phyloP scores from a whole-genome alignment of 2,797 vertebrate genomes.

The Discoglossus pictus region DNA sequence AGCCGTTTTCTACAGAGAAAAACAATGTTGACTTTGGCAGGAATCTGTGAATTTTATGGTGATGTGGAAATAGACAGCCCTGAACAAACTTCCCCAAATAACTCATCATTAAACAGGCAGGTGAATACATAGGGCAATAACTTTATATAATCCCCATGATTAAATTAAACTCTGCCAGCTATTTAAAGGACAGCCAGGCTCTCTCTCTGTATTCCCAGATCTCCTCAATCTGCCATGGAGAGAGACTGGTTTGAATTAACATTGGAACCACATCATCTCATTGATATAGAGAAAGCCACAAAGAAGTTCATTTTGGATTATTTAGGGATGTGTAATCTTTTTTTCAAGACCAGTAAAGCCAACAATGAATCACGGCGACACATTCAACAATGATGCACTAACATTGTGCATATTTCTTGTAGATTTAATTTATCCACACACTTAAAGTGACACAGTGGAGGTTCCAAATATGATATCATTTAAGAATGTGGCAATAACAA shows the following conservation, averaged over 20 bases:
- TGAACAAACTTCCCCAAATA: conserved; percentile 37
- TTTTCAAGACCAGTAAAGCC: neutral
- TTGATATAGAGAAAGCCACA: conserved; percentile 15
- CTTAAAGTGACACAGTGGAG: no score
- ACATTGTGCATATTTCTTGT: conserved; percentile 10
- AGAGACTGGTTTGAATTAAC: conserved; percentile 28
- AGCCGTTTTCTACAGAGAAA: neutral
- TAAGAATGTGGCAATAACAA: no score
- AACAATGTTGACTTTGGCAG: conserved; percentile 26
- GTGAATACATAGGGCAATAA: conserved; percentile 42
- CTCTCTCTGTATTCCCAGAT: neutral
- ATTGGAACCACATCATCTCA: conserved; percentile 29
- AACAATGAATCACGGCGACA: conserved; percentile 16
- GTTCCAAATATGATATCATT: no score
- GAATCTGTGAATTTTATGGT: conserved; percentile 33
- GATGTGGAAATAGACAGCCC: conserved; percentile 16
- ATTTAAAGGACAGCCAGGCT: conserved; percentile 9
- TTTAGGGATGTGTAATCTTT: conserved; percentile 10
- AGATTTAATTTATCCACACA: no score
- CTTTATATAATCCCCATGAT: conserved; percentile 31
- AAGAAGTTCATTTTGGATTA: conserved; percentile 13
- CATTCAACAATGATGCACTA: conserved; percentile 9
- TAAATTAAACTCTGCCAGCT: conserved; percentile 41
- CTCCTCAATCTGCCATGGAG: conserved; percentile 8
- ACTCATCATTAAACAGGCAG: conserved; percentile 41